Percentiles rank a stretch among this genome's conserved stretches.
Conservation (phyloP, 2,113 vertebrate genomes). For the Seriola quinqueradiata region DNA sequence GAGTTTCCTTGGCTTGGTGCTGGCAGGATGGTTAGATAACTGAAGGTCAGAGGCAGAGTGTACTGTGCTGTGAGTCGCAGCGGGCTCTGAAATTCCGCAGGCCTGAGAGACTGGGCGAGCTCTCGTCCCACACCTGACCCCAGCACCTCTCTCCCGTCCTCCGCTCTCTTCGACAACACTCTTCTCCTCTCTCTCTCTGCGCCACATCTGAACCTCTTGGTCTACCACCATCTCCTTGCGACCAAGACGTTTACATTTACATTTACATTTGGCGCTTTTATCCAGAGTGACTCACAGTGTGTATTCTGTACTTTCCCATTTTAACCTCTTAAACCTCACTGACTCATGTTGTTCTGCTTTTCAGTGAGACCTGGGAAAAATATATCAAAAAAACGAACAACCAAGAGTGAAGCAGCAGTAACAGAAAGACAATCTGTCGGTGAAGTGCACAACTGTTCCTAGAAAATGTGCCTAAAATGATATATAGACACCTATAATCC, state of each 20-base stretch:
- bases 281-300: background rate
- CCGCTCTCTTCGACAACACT: conserved; percentile 3
- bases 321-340: background rate
- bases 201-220: background rate
- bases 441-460: no score
- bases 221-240: background rate
- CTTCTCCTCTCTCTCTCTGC: background rate
- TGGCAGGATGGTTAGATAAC: conserved; percentile 70
- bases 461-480: no score
- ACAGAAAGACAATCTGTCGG: no score
- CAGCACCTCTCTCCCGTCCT: conserved; percentile 32
- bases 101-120: conserved; percentile 42
- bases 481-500: no score
- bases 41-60: conserved; percentile 67
- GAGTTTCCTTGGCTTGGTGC: conserved; percentile 43
- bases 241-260: background rate
- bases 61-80: conserved; percentile 63
- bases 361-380: no score
- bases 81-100: conserved; percentile 75
- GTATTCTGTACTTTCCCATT: background rate
- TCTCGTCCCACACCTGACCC: conserved; percentile 60
- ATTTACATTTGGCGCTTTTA: no score
- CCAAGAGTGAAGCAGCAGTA: no score
- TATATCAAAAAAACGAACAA: no score
- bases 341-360: background rate